Conservation (phyloP, 2,888 invertebrate species). For the Scaptomyza reducta region DNA sequence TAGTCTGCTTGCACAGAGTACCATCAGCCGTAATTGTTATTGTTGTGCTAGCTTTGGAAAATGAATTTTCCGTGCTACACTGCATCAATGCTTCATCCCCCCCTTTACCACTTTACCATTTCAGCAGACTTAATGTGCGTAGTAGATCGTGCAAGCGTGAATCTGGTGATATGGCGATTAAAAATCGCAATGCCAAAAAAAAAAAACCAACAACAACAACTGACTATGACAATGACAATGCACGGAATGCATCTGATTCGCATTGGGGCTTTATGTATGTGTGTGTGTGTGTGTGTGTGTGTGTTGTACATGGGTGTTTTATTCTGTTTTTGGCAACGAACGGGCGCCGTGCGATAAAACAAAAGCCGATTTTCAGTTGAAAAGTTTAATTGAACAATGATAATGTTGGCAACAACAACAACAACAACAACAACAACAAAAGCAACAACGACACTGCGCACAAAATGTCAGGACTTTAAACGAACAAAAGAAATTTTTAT, state of each 20-base stretch:
- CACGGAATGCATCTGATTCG: constrained; percentile 33
- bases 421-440: constrained; percentile 17
- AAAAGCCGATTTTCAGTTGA: constrained; percentile 80
- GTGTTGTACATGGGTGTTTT: constrained; percentile 21
- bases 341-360: constrained; percentile 70
- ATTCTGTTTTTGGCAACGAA: constrained; percentile 70
- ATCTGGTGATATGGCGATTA: constrained; percentile 77
- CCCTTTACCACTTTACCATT: neutral
- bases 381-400: constrained; percentile 79
- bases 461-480: constrained; percentile 58
- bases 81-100: constrained; percentile 9
- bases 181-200: constrained; percentile 65
- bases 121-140: constrained; percentile 68
- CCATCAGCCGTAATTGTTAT: constrained; percentile 66
- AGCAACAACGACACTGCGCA: no score
- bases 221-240: constrained; percentile 53
- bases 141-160: constrained; percentile 78
- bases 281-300: neutral
- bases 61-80: constrained; percentile 50
- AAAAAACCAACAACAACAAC: constrained; percentile 9
- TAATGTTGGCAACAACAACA: constrained; percentile 60
- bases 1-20: constrained; percentile 13
- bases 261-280: constrained; percentile 23
- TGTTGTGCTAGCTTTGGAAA: constrained; percentile 66
- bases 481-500: constrained; percentile 43